A percentile compares a stretch with the other conserved stretches of the same genome.
These are phyloP conservation scores for Andrena flavipes DNA, from an alignment of 2,888 invertebrate species.

Conservation along the genomic window DNA sequence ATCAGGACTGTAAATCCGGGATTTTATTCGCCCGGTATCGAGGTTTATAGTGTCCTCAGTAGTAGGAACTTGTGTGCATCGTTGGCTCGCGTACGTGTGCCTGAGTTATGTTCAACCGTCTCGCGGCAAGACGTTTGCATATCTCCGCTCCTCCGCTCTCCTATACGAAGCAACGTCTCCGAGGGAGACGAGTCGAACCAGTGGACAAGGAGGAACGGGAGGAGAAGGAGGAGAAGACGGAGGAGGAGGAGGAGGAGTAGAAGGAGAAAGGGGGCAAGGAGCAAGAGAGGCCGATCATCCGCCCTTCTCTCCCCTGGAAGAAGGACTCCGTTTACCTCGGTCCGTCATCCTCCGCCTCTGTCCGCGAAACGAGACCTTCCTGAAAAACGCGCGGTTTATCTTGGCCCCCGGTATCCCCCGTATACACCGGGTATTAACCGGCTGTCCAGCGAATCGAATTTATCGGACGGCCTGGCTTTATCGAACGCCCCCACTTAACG, in stretches of 20 bases:
- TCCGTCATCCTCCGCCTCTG: constrained; percentile 73
- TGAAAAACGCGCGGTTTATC: constrained; percentile 71
- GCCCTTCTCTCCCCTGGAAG: constrained; percentile 43
- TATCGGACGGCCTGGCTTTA: constrained; percentile 75
- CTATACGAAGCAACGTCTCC: constrained; percentile 54
- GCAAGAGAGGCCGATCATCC: constrained; percentile 54
- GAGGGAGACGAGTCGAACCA: constrained; percentile 45
- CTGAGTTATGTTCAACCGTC: constrained; percentile 82
- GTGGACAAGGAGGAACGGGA: background rate
- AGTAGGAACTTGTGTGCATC: constrained; percentile 68
- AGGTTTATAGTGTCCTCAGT: constrained; percentile 84
- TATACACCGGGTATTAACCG: constrained; percentile 76
- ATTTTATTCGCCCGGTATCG: constrained; percentile 84
- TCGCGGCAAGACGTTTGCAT: constrained; percentile 81
- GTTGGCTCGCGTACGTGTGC: constrained; percentile 73
- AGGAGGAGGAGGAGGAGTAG: background rate
- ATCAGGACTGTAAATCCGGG: constrained; percentile 84
- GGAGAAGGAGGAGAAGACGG: constrained; percentile 3
- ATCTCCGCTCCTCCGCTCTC: constrained; percentile 76
- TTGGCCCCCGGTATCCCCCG: constrained; percentile 60
- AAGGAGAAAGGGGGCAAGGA: constrained; percentile 2
- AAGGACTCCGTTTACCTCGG: constrained; percentile 67
- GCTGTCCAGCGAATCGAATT: constrained; percentile 78
- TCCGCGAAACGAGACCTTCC: constrained; percentile 69
- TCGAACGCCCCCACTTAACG: constrained; percentile 76